Base-by-base conservation (phyloP, 2,888 invertebrate species). In the Carterocephalus palaemon region DNA sequence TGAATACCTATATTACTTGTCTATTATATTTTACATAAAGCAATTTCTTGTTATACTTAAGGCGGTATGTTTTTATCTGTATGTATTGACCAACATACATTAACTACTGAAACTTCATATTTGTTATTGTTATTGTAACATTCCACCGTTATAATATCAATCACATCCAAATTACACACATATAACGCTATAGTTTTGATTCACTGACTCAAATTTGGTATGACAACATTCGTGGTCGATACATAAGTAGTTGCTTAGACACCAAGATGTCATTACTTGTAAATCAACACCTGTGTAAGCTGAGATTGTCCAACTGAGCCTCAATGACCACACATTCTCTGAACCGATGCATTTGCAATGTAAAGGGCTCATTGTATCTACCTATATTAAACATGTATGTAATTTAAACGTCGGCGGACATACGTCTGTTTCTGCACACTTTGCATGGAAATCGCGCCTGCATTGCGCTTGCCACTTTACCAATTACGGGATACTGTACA, bases 401-500 rank as follows among this genome's bases (percentile, higher is more conserved):
- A 63, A 63, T 62, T 50, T 62, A 59, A 60, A 59, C 62, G 57
- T 64, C 65, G 64, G 69, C 69, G 73, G 74, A 77, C 68, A 60
- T 55, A 47, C 26, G 22, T 29, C 36, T 13, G 31, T 26, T 52
- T 47, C 48, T 60, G 57, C 56, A 40, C 38, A 50, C 52, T 67
- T 63, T 59, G 56, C 60, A 59, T 60, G n/a, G n/a, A n/a, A n/a
- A n/a, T n/a, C n/a, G n/a, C n/a, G n/a, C n/a, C n/a, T 56, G 51
- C 46, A 51, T 49, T 39, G 48, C 61, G 15, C 59, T 54, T 51
- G 56, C 67, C 71, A 77, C 75, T 81, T 79, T 73, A 75, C 75
- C 80, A 81, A 80, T 83, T 81, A 67, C 20, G 19, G 40, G 53
- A 52, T 52, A 59, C 52, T 49, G 53, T 55, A 60, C 49, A 56